Evolutionary conservation across 2,797 vertebrate species (phyloP), one percentile per base, ranked within the genome.

Genomic region (Fundulus diaphanus): DNA sequence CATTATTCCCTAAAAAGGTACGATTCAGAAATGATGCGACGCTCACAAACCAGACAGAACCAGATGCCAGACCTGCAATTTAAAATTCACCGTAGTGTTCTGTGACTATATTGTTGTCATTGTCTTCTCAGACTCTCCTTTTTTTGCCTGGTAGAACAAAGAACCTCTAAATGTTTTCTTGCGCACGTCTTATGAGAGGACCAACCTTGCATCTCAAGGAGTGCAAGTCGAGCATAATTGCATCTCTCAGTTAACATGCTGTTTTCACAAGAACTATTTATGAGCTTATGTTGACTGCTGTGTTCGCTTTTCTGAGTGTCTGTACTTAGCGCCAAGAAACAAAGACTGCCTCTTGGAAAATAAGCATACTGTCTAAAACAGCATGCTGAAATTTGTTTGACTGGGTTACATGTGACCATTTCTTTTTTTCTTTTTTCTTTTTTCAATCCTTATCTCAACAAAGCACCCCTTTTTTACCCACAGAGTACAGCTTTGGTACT

Each of bases 281-380:
- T 81, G 22, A 69, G 27, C 33, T 27, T 27, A 57, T 61, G 13
- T 56, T 68, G 37, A 22, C 73, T 31, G 44, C 69, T 57, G 12
- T 35, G 11, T 42, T 81, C 70, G 42, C 20, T 66, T 68, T 76
- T 27, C 37, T 44, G 40, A 66, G 11, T 65, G 35, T 40, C 5
- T 65, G 61, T 6, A 40, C 22, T 44, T 27, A 24, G 37, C 37
- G 42, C 4, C 11, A 6, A 16, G 40, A 42, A 42, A 66, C 37
- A 27, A 27, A 40, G 24, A 27, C 37, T 7, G 37, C 63, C 68
- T 49, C 76, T 3, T 24, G 29, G 66, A 65, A 72, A 79, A 70
- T 83, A 68, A 69, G 76, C 68, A 68, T 72, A 59, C 27, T 80
- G 69, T 77, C 20, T 24, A 44, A 70, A 73, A 74, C 44, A 35